These are phyloP conservation scores for Drosophila pegasa DNA, from an alignment of 2,888 invertebrate species.

Conservation along the genomic window DNA sequence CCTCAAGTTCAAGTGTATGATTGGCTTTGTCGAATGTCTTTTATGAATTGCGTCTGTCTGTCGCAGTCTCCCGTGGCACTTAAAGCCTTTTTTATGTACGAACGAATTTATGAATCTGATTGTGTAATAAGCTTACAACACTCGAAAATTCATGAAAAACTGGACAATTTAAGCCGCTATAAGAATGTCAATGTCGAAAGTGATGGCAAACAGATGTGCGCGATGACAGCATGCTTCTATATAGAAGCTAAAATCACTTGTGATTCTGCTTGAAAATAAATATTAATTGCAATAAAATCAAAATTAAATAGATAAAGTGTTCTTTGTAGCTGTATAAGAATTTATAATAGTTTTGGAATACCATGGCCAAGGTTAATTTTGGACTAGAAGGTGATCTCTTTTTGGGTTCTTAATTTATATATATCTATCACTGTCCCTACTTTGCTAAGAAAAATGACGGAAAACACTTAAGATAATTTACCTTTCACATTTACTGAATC, in stretches of 20 bases:
- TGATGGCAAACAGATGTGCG: slow-evolving; percentile 22
- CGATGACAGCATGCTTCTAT: slow-evolving; percentile 8
- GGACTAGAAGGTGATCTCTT: too few species aligned
- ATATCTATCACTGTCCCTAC: too few species aligned
- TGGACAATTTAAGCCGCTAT: slow-evolving; percentile 15
- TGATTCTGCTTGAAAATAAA: not conserved
- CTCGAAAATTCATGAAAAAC: slow-evolving; percentile 34
- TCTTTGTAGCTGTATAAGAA: not conserved
- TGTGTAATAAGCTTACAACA: slow-evolving; percentile 31
- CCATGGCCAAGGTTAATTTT: not conserved
- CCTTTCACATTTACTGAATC: too few species aligned
- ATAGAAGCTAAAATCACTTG: slow-evolving; percentile 2
- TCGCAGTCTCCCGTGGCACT: slow-evolving; percentile 39
- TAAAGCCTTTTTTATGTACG: slow-evolving; percentile 70
- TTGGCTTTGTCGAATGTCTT: slow-evolving; percentile 58
- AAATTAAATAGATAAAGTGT: too few species aligned
- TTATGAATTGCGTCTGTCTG: slow-evolving; percentile 13
- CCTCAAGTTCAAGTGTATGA: slow-evolving; percentile 75
- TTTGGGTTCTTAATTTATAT: too few species aligned
- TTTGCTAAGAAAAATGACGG: too few species aligned
- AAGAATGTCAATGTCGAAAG: slow-evolving; percentile 67
- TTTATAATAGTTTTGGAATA: too few species aligned
- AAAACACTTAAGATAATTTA: too few species aligned
- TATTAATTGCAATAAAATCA: not conserved
- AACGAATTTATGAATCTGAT: slow-evolving; percentile 26